These are phyloP conservation scores for Dysmachus trigonus DNA, from an alignment of 2,888 invertebrate genomes.

Conservation along the genomic window DNA sequence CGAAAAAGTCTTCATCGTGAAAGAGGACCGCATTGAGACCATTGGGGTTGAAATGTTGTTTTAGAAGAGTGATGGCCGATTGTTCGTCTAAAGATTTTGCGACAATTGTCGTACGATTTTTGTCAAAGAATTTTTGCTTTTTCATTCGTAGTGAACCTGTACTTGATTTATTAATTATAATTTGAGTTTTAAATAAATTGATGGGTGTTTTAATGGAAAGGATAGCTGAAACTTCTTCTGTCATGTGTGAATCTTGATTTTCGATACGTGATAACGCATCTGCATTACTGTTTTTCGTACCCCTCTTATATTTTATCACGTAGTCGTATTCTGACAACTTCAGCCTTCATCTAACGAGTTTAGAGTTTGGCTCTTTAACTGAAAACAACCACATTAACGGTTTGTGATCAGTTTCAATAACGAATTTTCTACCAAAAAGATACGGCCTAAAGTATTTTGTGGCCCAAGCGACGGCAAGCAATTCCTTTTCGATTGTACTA, in stretches of 20 bases:
- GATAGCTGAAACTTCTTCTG: slow-evolving; percentile 43
- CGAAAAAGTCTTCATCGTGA: no score
- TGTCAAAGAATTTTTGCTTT: slow-evolving; percentile 31
- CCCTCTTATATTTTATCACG: slow-evolving; percentile 51
- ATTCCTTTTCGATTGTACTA: slow-evolving; percentile 51
- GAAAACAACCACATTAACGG: no score
- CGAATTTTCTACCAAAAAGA: no score
- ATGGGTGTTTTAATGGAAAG: slow-evolving; percentile 45
- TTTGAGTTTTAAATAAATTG: slow-evolving; percentile 48
- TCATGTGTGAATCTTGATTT: background rate
- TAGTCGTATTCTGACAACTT: slow-evolving; percentile 55
- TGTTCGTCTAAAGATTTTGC: slow-evolving; percentile 7
- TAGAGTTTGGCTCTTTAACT: no score
- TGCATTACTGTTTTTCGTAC: slow-evolving; percentile 44
- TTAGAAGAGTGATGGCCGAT: slow-evolving; percentile 33
- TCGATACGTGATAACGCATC: slow-evolving; percentile 43
- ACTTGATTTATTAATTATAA: slow-evolving; percentile 36
- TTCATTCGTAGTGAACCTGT: slow-evolving; percentile 33
- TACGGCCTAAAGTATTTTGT: no score
- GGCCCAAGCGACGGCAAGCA: no score
- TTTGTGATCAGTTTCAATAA: no score
- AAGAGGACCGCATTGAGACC: no score
- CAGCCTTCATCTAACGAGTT: slow-evolving; percentile 54
- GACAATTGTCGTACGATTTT: background rate
- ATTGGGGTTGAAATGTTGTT: slow-evolving; percentile 35